Evolutionary conservation across 2,888 invertebrate species (phyloP).

Genomic region (Synergus umbraculus): DNA sequence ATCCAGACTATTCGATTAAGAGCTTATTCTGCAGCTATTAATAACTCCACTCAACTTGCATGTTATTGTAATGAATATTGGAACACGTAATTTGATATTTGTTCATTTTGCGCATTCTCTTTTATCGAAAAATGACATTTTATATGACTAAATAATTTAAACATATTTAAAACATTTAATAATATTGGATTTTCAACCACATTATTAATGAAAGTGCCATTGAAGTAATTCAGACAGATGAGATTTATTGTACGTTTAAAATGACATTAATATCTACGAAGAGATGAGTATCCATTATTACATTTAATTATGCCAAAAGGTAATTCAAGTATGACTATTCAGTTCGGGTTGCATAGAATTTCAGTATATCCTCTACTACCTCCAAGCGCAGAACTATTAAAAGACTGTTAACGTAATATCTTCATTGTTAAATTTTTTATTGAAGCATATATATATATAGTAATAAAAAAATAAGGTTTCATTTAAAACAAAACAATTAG

Average conservation of each 20-base stretch:
- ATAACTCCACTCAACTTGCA: background rate
- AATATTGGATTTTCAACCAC: background rate
- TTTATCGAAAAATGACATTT: background rate
- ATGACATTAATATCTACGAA: background rate
- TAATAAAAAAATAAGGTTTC: too few relatives aligned
- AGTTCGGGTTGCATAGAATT: background rate
- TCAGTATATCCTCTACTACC: background rate
- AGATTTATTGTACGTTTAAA: background rate
- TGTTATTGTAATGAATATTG: background rate
- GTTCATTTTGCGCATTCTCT: background rate
- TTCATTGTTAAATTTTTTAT: background rate
- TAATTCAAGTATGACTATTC: background rate
- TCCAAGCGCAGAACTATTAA: background rate
- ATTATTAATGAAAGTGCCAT: background rate
- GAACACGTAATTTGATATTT: background rate
- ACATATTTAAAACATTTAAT: too few relatives aligned
- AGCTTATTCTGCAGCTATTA: conserved; percentile 16
- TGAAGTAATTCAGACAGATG: background rate
- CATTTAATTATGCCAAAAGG: background rate
- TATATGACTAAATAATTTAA: background rate
- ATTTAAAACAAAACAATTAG: too few relatives aligned
- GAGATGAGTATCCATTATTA: background rate
- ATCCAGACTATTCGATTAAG: background rate
- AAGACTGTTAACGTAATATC: background rate
- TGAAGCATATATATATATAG: too few relatives aligned